phyloP scores from a whole-genome alignment of 2,888 invertebrate genomes.

The Tinea semifulvella region DNA sequence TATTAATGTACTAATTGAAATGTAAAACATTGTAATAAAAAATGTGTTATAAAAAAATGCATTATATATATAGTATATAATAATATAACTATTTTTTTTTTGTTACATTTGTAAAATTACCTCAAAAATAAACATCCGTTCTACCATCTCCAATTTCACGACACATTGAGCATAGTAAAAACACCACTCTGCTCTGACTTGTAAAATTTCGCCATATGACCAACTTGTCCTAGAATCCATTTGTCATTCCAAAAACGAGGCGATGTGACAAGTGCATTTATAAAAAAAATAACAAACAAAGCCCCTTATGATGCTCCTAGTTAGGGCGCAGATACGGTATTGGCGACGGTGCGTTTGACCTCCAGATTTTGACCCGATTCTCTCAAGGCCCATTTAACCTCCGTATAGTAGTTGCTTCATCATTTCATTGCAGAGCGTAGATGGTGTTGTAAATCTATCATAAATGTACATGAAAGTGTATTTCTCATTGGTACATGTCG shows the following conservation, averaged over 20 bases:
- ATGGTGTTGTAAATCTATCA: too few relatives aligned
- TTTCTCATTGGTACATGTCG: too few relatives aligned
- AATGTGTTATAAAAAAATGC: too few relatives aligned
- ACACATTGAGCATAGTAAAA: slow-evolving; percentile 9
- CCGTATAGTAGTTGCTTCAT: too few relatives aligned
- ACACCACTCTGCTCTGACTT: slow-evolving; percentile 43
- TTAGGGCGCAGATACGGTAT: slow-evolving; percentile 19
- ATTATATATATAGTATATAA: too few relatives aligned
- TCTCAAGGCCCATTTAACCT: neutral
- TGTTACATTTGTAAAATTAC: too few relatives aligned
- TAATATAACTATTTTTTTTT: too few relatives aligned
- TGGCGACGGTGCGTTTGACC: neutral
- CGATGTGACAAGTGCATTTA: slow-evolving; percentile 65
- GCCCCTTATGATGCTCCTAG: slow-evolving; percentile 36
- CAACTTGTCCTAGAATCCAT: slow-evolving; percentile 49
- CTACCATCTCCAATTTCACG: slow-evolving; percentile 13
- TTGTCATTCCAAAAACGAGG: slow-evolving; percentile 39
- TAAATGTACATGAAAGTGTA: too few relatives aligned
- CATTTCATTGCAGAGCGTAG: too few relatives aligned
- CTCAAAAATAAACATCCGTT: slow-evolving; percentile 19
- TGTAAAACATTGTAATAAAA: too few relatives aligned
- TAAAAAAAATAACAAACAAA: slow-evolving; percentile 61
- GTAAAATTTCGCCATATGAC: slow-evolving; percentile 56
- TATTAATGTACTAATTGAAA: too few relatives aligned
- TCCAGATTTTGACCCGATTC: neutral